Percentiles rank a stretch among this genome's conserved stretches.
Conservation (phyloP, 2,113 vertebrate species). For the Periophthalmodon schlosseri region DNA sequence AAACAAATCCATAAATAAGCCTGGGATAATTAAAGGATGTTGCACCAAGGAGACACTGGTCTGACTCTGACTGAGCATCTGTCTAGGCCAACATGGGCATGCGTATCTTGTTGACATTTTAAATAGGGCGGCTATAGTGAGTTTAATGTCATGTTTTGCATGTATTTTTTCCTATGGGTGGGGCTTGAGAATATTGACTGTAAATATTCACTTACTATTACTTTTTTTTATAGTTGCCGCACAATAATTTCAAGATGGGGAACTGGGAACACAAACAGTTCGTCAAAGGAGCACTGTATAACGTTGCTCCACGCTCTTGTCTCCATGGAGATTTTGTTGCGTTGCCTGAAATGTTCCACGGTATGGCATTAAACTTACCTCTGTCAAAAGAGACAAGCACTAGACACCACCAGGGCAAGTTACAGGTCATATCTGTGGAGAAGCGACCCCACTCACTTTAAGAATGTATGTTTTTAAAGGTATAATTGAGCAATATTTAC, state of each 20-base stretch:
- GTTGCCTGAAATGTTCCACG: too few species aligned
- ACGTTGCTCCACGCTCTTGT: too few species aligned
- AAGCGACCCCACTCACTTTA: too few species aligned
- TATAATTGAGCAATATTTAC: too few species aligned
- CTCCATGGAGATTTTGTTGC: too few species aligned
- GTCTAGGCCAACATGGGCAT: not conserved
- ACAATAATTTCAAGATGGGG: not conserved
- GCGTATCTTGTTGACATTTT: not conserved
- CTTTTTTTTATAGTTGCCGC: not conserved
- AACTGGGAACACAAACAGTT: not conserved
- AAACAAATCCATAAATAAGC: slow-evolving; percentile 11
- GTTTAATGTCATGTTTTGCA: not conserved
- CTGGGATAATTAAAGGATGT: slow-evolving; percentile 6
- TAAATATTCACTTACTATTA: too few species aligned
- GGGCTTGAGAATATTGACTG: not conserved
- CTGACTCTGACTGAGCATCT: not conserved
- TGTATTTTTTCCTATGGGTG: not conserved
- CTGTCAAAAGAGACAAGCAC: too few species aligned
- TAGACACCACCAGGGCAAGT: too few species aligned
- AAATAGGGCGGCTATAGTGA: not conserved
- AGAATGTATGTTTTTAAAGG: too few species aligned
- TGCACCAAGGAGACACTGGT: not conserved
- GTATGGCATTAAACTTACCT: too few species aligned
- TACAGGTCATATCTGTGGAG: too few species aligned
- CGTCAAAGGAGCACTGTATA: too few species aligned